Percentiles rank a stretch among this genome's conserved stretches.
Evolutionary conservation across 2,888 invertebrate species (phyloP).

Genomic region (Epirrhoe alternata): DNA sequence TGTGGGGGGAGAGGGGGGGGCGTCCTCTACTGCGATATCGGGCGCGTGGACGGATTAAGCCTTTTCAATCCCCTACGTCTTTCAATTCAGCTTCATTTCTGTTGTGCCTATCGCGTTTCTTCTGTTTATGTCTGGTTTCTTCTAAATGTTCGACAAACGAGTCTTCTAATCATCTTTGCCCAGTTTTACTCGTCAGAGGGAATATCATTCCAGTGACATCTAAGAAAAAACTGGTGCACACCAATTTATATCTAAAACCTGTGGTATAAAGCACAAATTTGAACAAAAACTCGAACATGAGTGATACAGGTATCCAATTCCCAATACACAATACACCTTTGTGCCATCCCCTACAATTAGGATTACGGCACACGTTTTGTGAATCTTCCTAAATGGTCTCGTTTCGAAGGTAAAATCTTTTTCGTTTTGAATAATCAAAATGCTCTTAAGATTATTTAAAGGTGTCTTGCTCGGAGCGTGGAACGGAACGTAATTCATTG

Average conservation of each 20-base stretch:
- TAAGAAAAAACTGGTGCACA: not conserved
- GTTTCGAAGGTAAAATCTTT: constrained; percentile 27
- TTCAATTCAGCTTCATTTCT: no score
- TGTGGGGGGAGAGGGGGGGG: no score
- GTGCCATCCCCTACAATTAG: constrained; percentile 37
- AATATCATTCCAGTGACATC: no score
- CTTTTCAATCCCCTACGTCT: no score
- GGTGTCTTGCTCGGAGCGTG: constrained; percentile 1
- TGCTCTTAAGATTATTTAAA: constrained; percentile 14
- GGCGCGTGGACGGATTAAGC: no score
- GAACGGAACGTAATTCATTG: constrained; percentile 6
- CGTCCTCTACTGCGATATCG: no score
- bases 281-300: not conserved
- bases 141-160: no score
- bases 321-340: constrained; percentile 31
- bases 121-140: no score
- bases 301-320: constrained; percentile 5
- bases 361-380: constrained; percentile 35
- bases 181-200: no score
- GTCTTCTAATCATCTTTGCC: no score
- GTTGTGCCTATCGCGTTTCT: no score
- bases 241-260: constrained; percentile 4
- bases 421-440: constrained; percentile 22
- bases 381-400: constrained; percentile 30
- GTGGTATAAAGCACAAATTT: not conserved